phyloP scores from a whole-genome alignment of 2,113 vertebrate genomes.

The Aramus guarauna region DNA sequence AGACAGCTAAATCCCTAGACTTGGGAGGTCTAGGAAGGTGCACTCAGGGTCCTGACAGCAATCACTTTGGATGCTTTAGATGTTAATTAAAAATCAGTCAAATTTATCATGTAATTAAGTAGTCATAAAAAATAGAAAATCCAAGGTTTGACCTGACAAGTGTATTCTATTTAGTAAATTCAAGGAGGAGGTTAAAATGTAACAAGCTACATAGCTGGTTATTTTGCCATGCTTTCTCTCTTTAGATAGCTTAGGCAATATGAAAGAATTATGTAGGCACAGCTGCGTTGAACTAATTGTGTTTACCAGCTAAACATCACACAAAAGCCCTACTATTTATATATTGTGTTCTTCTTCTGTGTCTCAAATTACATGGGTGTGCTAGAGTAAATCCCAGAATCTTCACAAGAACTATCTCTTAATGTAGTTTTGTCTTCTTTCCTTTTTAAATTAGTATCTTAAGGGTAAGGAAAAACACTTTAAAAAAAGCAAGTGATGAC shows the following conservation, averaged over 20 bases:
- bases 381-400: background rate
- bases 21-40: background rate
- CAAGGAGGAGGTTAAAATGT: background rate
- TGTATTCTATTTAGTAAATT: background rate
- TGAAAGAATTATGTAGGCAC: background rate
- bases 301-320: background rate
- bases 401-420: background rate
- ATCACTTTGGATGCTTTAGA: background rate
- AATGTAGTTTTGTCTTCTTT: background rate
- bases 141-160: background rate
- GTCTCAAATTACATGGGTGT: background rate
- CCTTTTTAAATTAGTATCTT: background rate
- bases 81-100: background rate
- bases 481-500: background rate
- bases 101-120: background rate
- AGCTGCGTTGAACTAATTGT: background rate
- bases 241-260: fast-evolving
- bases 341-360: background rate
- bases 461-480: background rate
- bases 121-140: background rate
- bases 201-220: background rate
- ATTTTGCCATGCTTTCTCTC: background rate
- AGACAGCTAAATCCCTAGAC: background rate
- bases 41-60: background rate
- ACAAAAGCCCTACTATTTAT: background rate